phyloP scores from a whole-genome alignment of 2,888 invertebrate species.

The Thecocarcelia acutangulata region DNA sequence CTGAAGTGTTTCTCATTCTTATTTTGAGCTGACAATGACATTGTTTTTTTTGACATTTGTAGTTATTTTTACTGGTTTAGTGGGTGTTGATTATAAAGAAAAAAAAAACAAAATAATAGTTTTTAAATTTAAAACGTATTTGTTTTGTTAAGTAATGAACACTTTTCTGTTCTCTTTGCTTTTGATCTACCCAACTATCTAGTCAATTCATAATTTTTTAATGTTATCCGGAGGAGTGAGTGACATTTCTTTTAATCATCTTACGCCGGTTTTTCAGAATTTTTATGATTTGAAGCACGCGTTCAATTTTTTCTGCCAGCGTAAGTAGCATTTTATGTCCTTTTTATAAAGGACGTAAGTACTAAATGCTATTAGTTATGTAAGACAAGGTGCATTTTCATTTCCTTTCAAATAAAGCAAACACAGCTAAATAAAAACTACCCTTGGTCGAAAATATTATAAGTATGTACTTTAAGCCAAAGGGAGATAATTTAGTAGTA shows the following conservation, averaged over 20 bases:
- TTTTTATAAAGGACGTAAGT: conserved; percentile 11
- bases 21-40: conserved; percentile 12
- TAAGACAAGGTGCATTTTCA: conserved; percentile 47
- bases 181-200: conserved; percentile 29
- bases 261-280: not conserved
- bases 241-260: conserved; percentile 40
- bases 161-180: conserved; percentile 13
- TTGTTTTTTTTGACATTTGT: conserved; percentile 8
- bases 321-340: not conserved
- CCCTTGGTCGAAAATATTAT: conserved; percentile 31
- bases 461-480: not conserved
- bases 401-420: conserved; percentile 4
- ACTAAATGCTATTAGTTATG: conserved; percentile 36
- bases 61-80: conserved; percentile 20
- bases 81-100: conserved; percentile 43
- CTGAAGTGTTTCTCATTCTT: conserved; percentile 42
- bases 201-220: conserved; percentile 43
- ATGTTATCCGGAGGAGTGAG: conserved; percentile 36
- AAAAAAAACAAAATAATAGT: conserved; percentile 7
- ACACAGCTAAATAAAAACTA: conserved; percentile 24
- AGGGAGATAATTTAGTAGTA: not conserved
- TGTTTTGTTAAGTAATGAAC: conserved; percentile 19
- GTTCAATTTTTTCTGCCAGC: conserved; percentile 2
- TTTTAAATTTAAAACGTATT: not conserved
- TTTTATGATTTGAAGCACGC: conserved; percentile 29